A percentile compares a stretch with the other conserved stretches of the same genome.
Conservation (phyloP, 2,888 invertebrate species). For the Troides helena region DNA sequence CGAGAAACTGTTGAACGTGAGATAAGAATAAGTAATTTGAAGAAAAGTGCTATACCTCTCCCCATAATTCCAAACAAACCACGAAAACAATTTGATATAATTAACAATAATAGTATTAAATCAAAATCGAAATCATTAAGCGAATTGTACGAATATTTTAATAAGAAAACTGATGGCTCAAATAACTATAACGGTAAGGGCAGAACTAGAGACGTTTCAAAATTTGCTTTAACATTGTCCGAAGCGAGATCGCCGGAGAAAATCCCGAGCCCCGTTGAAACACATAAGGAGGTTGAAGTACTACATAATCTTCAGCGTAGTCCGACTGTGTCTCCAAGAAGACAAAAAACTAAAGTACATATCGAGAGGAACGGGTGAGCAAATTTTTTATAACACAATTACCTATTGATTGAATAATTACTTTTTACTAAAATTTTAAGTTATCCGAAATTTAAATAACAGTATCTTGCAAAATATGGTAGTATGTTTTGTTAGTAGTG, state of each 20-base stretch:
- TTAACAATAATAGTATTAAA: slow-evolving; percentile 58
- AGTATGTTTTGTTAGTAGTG: no score
- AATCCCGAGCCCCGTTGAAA: slow-evolving; percentile 73
- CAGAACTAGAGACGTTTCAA: slow-evolving; percentile 52
- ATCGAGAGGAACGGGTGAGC: slow-evolving; percentile 72
- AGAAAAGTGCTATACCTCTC: slow-evolving; percentile 69
- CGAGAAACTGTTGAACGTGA: slow-evolving; percentile 54
- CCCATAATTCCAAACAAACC: slow-evolving; percentile 62
- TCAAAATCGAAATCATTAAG: slow-evolving; percentile 73
- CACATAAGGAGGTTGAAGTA: slow-evolving; percentile 84
- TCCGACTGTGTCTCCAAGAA: slow-evolving; percentile 78
- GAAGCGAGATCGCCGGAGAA: slow-evolving; percentile 66
- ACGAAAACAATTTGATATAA: slow-evolving; percentile 42
- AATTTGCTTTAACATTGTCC: slow-evolving; percentile 60
- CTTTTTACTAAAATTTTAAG: no score
- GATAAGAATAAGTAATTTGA: slow-evolving; percentile 42
- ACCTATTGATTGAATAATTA: no score
- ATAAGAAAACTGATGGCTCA: slow-evolving; percentile 56
- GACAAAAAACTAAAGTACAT: slow-evolving; percentile 63
- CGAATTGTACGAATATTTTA: slow-evolving; percentile 74
- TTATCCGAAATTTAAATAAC: no score
- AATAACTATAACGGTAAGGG: slow-evolving; percentile 32
- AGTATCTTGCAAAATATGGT: no score
- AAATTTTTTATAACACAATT: neutral
- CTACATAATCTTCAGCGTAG: slow-evolving; percentile 85